Conservation (phyloP, 2,888 invertebrate genomes). For the Callyntrura sp. region DNA sequence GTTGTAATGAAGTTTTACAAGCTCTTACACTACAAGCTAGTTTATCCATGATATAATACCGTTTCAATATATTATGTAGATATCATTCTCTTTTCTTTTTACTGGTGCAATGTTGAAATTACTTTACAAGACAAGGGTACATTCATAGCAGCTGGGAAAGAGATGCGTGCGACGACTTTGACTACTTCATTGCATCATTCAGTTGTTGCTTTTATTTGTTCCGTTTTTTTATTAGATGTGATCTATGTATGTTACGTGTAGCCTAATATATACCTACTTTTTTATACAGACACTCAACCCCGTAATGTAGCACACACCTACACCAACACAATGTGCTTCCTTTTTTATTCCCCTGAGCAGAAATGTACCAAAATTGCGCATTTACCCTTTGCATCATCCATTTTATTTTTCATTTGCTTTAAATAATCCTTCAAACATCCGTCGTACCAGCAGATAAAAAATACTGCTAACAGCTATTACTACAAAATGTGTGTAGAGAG, state of each 20-base stretch:
- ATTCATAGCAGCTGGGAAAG: not conserved
- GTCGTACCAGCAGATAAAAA: not conserved
- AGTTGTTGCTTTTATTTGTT: constrained; percentile 57
- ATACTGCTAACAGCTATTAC: not conserved
- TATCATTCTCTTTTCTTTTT: not conserved
- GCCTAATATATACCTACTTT: not conserved
- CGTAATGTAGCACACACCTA: not conserved
- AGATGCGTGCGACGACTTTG: not conserved
- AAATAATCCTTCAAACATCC: constrained; percentile 31
- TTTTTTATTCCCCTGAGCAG: constrained; percentile 61
- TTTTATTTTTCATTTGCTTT: constrained; percentile 35
- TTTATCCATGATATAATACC: not conserved
- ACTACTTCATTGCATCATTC: constrained; percentile 25
- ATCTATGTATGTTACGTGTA: constrained; percentile 14
- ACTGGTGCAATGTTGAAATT: constrained; percentile 10
- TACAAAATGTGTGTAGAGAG: not conserved
- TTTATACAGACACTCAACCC: not conserved
- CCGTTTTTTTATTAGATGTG: constrained; percentile 31
- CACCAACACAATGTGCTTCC: not conserved
- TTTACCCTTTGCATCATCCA: constrained; percentile 41
- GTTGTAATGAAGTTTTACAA: constrained; percentile 67
- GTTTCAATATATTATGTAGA: constrained; percentile 16
- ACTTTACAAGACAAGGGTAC: not conserved
- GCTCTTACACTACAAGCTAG: constrained; percentile 2
- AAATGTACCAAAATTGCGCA: constrained; percentile 72